Evolutionary conservation across 2,888 invertebrate genomes (phyloP).

Genomic region (Pseudococcus jackbeardsleyi): DNA sequence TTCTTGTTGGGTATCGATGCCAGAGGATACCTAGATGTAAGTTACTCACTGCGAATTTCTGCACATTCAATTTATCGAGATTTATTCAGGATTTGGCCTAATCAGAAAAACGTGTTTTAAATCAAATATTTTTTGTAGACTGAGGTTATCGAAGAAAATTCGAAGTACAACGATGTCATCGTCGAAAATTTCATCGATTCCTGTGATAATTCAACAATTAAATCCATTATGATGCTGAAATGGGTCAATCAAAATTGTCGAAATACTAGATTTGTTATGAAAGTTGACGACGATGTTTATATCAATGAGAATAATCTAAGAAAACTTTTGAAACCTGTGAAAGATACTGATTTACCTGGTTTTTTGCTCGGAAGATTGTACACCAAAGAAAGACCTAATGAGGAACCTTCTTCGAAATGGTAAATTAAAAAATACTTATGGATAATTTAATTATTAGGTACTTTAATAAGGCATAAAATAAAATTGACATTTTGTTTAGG

Average conservation of each 20-base stretch:
- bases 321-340: slow-evolving; percentile 73
- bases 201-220: slow-evolving; percentile 88
- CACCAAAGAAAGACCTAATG: background rate
- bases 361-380: slow-evolving; percentile 42
- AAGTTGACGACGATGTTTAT: slow-evolving; percentile 90
- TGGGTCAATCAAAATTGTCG: slow-evolving; percentile 81
- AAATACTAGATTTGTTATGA: slow-evolving; percentile 79
- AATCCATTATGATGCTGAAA: slow-evolving; percentile 87
- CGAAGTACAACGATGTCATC: slow-evolving; percentile 81
- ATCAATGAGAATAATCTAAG: slow-evolving; percentile 76
- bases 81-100: background rate
- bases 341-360: background rate
- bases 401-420: slow-evolving; percentile 78
- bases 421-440: slow-evolving; percentile 69
- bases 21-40: background rate
- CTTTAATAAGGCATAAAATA: too few relatives aligned
- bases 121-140: slow-evolving; percentile 71
- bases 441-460: too few relatives aligned
- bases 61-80: background rate
- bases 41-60: background rate
- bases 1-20: background rate
- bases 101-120: background rate
- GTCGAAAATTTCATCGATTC: slow-evolving; percentile 87
- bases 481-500: slow-evolving; percentile 70
- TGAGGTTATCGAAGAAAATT: slow-evolving; percentile 78